Evolutionary conservation across 2,113 vertebrate genomes (phyloP).

Genomic region (Campylomormyrus tamandua): DNA sequence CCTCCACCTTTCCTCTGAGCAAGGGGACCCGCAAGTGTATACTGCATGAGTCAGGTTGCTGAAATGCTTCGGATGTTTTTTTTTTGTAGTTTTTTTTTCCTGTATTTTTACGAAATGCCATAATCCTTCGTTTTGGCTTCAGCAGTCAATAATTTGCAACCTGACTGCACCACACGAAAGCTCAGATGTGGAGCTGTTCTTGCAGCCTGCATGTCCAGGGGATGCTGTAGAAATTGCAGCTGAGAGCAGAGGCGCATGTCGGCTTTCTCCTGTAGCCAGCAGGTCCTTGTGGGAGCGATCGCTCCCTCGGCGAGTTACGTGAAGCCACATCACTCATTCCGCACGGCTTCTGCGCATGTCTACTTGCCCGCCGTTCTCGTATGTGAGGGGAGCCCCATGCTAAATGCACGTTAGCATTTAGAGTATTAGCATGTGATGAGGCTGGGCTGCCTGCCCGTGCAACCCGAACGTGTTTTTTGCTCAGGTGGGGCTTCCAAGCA

Average conservation of each 20-base stretch:
- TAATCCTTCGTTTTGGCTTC: not conserved
- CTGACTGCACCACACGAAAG: not conserved
- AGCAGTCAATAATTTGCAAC: not conserved
- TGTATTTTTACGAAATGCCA: not conserved
- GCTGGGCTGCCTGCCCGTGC: not conserved
- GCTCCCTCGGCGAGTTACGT: too few relatives aligned
- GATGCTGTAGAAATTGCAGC: not conserved
- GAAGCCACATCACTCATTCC: not conserved
- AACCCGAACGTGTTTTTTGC: not conserved
- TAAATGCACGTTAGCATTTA: not conserved
- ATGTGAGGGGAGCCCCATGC: not conserved
- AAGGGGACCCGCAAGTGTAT: not conserved
- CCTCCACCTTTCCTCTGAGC: not conserved
- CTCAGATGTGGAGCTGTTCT: not conserved
- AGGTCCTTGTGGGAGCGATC: not conserved
- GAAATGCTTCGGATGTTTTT: not conserved
- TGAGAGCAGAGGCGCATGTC: not conserved
- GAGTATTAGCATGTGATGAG: not conserved
- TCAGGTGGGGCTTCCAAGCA: not conserved
- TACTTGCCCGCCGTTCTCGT: not conserved
- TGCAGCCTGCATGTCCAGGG: not conserved
- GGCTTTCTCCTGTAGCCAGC: not conserved
- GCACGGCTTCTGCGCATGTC: not conserved
- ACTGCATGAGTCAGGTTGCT: not conserved
- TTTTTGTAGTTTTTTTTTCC: not conserved